phyloP scores from a whole-genome alignment of 2,888 invertebrate species.

The Plusia festucae region DNA sequence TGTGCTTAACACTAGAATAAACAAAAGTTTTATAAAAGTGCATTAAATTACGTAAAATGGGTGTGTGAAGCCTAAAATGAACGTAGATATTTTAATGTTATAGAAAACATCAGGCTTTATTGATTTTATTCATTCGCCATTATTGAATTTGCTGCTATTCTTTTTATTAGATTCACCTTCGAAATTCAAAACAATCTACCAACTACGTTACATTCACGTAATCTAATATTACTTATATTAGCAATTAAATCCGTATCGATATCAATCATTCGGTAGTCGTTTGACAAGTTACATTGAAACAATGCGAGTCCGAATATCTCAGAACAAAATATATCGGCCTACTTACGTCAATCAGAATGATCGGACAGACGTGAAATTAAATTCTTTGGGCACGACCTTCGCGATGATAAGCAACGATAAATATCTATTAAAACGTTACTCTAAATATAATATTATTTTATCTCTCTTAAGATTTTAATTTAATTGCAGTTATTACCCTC shows the following conservation, averaged over 20 bases:
- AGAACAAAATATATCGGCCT: constrained; percentile 66
- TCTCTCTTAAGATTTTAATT: not conserved
- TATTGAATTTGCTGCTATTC: not conserved
- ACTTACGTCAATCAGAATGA: constrained; percentile 72
- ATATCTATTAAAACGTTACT: constrained; percentile 43
- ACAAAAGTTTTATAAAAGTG: too few species aligned
- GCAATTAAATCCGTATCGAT: constrained; percentile 43
- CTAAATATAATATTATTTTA: constrained; percentile 6
- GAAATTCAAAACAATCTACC: not conserved
- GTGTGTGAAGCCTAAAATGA: too few species aligned
- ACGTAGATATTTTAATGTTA: too few species aligned
- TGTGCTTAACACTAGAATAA: too few species aligned
- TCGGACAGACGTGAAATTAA: constrained; percentile 53
- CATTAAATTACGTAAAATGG: too few species aligned
- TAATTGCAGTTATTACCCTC: not conserved
- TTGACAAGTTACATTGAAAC: constrained; percentile 66
- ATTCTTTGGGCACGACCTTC: constrained; percentile 69
- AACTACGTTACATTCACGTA: not conserved
- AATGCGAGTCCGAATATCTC: constrained; percentile 56
- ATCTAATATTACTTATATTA: not conserved
- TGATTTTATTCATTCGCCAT: not conserved
- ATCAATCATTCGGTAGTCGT: constrained; percentile 57
- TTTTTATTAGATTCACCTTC: not conserved
- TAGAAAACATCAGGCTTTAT: too few species aligned
- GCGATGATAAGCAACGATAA: constrained; percentile 71